Conservation (phyloP, 2,113 vertebrate species). For the Neogale vison region DNA sequence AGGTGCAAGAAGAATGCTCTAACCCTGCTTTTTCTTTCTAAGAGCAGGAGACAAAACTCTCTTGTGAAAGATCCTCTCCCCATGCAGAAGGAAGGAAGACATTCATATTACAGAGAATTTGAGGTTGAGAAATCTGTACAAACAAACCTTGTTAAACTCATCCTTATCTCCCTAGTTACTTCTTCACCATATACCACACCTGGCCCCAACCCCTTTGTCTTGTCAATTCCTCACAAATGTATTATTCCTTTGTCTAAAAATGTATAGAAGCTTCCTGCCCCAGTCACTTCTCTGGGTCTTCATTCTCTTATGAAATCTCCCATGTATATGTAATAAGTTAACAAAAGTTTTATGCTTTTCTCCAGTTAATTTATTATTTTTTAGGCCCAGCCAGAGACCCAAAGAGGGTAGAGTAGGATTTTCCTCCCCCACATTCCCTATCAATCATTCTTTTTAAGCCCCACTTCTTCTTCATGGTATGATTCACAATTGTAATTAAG, state of each 20-base stretch:
- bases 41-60: background rate
- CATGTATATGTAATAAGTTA: background rate
- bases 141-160: background rate
- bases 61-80: background rate
- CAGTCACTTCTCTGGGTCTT: background rate
- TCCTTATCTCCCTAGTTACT: background rate
- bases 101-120: background rate
- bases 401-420: background rate
- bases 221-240: background rate
- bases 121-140: background rate
- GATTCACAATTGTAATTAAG: background rate
- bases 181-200: background rate
- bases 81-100: background rate
- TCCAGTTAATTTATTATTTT: background rate
- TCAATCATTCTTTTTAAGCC: background rate
- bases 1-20: background rate
- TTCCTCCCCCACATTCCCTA: background rate
- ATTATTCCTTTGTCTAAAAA: background rate
- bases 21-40: background rate
- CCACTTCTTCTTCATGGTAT: background rate
- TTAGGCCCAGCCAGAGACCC: background rate
- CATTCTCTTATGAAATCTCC: background rate
- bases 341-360: background rate
- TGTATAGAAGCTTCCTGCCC: background rate
- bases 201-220: background rate